phyloP scores from a whole-genome alignment of 2,888 invertebrate genomes.

The Folsomia manolachei region DNA sequence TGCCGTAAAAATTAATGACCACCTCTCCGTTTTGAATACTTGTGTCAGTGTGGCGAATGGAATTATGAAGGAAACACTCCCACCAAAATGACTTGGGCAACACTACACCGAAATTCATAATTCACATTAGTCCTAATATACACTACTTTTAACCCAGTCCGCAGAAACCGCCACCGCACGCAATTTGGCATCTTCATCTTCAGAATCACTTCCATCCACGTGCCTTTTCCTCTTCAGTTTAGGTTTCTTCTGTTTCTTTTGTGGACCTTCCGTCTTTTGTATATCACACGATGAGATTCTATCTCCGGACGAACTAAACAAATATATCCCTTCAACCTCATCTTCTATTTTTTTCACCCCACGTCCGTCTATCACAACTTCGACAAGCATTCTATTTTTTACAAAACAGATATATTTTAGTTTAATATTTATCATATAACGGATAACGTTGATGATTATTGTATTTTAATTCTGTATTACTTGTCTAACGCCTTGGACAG shows the following conservation, averaged over 20 bases:
- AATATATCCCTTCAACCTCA: conserved; percentile 26
- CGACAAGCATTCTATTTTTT: background rate
- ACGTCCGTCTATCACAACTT: background rate
- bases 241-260: conserved; percentile 12
- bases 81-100: background rate
- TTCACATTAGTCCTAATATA: conserved; percentile 2
- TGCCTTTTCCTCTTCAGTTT: background rate
- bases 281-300: conserved; percentile 24
- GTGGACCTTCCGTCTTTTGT: background rate
- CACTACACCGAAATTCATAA: too few relatives aligned
- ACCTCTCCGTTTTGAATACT: background rate
- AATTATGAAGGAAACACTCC: background rate
- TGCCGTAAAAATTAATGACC: background rate
- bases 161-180: conserved; percentile 38
- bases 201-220: conserved; percentile 13
- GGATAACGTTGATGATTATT: background rate
- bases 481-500: conserved; percentile 34
- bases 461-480: conserved; percentile 22
- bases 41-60: background rate
- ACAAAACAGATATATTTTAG: background rate
- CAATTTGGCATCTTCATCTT: conserved; percentile 38
- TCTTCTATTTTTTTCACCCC: background rate
- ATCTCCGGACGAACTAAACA: conserved; percentile 22
- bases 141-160: conserved; percentile 38
- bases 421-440: background rate